Conservation (phyloP, 2,888 invertebrate species). For the Napeogenes sylphis region DNA sequence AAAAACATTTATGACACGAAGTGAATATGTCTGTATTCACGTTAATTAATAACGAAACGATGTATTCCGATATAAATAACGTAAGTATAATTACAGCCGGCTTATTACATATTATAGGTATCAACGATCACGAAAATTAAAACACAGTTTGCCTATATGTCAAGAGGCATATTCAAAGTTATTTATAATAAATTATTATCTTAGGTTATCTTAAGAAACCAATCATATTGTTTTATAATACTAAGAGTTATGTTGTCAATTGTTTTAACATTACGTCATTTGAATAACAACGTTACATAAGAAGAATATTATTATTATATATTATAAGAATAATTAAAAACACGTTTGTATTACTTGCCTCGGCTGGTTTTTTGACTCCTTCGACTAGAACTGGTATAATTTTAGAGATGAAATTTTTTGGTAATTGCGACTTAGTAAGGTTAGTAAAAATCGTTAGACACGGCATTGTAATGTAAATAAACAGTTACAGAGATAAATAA, state of each 20-base stretch:
- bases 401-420: constrained; percentile 49
- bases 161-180: too few species aligned
- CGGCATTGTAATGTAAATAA: constrained; percentile 44
- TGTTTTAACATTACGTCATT: neutral
- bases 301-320: neutral
- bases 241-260: neutral
- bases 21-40: too few species aligned
- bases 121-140: too few species aligned
- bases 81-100: too few species aligned
- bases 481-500: too few species aligned
- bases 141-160: too few species aligned
- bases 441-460: constrained; percentile 58
- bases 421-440: constrained; percentile 46
- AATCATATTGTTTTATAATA: neutral
- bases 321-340: neutral
- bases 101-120: too few species aligned
- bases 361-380: constrained; percentile 41
- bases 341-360: constrained; percentile 38
- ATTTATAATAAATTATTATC: too few species aligned
- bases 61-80: too few species aligned
- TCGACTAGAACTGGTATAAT: constrained; percentile 47
- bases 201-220: neutral
- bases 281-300: neutral
- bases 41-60: too few species aligned
- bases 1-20: neutral